Evolutionary conservation across 2,888 invertebrate species (phyloP), one percentile per base, ranked within the genome.

Genomic region (Sabellastarte sp.): DNA sequence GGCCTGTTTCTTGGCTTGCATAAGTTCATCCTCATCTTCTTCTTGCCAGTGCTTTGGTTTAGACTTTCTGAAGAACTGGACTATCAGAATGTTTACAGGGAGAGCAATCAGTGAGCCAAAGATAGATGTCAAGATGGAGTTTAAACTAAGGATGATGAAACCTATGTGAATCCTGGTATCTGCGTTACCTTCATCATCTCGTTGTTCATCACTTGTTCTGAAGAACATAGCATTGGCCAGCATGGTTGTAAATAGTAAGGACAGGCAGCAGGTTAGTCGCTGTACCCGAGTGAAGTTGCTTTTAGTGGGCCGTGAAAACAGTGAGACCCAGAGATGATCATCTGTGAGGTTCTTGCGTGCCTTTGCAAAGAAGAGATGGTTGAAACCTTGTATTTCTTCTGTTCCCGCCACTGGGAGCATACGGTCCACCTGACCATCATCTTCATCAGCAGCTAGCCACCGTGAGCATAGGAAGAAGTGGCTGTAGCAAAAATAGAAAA

Each of bases 231-330:
- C 81, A 64, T 79, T 81, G 33, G 76, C 77, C 60, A 84, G 66
- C 84, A 84, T 84, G 30, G 80, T 76, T 15, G 80, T 71, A 64
- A 79, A 81, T 5, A 84, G 72, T 60, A 84, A 68, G 20, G 80
- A 72, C 60, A 84, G 74, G 64, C 80, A 81, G 57, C 77, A 77
- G 5, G 78, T 77, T 3, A 83, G 74, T 3, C 84, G 73, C 60
- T 70, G 70, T 2, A 74, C 74, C 20, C 84, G 70, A 1, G 81
- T 82, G 70, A 64, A 64, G 30, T 24, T 33, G 33, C 66, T 66
- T 29, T 65, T 66, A 2, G 64, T 52, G 24, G 74, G 74, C 20
- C 74, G 64, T 20, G 65, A 63, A 41, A 74, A 64, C 2, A 74
- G 69, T 3, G 74, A 74, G 62, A 74, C 70, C 74, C 74, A 74